Evolutionary conservation across 2,888 invertebrate species (phyloP), one percentile per base, ranked within the genome.

Genomic region (Trimorus sp.): DNA sequence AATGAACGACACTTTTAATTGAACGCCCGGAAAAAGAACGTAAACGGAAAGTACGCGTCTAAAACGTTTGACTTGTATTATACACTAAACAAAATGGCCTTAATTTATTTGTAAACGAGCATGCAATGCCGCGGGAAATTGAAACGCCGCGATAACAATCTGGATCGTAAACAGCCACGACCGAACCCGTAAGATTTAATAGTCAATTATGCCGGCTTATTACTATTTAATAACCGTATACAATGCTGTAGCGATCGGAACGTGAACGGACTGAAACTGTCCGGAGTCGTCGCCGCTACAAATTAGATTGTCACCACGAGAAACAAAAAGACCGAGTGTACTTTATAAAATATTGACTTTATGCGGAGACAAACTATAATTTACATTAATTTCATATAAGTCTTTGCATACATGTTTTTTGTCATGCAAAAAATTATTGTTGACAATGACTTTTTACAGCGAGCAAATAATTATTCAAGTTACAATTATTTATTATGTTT

Each of bases 111-210:
- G 68, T 56, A 71, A 45, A 45, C 54, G 11, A 53, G 60, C 9
- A 26, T 59, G 48, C 37, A 48, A 51, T 42, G 36, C 51, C 40
- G 68, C 7, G 45, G 71, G 53, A 71, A 71, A 71, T 71, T 71
- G 71, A 71, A 71, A 71, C 63, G 48, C 73, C 26, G 38, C 70
- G 73, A 73, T 73, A 73, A 62, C 73, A 38, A 73, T 63, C 73
- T 63, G 37, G 63, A 73, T 73, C 63, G 56, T 62, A 63, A 54
- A 73, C 45, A 63, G 38, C 11, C 56, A 42, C 16, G 56, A 42
- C 26, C 53, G 16, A 71, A 62, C 38, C 26, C 37, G 63, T 0
- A 36, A 63, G 73, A 73, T 71, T 73, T 73, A 73, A 73, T 73
- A 14, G 51, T 49, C 63, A 73, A 73, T 63, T 56, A 63, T 56